Conservation (phyloP, 2,888 invertebrate genomes). For the Bugulina stolonifera region DNA sequence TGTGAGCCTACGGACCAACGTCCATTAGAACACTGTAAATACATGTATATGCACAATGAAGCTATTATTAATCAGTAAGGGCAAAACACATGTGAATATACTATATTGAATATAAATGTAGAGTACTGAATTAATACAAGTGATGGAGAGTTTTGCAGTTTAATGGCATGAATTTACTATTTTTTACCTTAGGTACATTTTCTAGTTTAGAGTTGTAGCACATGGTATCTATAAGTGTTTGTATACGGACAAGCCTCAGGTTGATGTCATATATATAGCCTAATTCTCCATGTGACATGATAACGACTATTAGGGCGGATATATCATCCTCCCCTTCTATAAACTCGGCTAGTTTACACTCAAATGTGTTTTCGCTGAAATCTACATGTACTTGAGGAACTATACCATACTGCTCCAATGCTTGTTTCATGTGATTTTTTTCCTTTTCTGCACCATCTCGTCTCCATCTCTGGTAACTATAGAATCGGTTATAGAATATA, state of each 20-base stretch:
- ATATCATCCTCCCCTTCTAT: neutral
- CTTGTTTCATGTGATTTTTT: neutral
- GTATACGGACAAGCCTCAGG: neutral
- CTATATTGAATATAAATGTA: too few species aligned
- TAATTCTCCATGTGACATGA: neutral
- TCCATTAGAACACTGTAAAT: too few species aligned
- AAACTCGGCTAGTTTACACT: neutral
- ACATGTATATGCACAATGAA: too few species aligned
- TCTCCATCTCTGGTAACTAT: neutral
- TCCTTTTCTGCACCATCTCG: slow-evolving; percentile 5
- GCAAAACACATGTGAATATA: too few species aligned
- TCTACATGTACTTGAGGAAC: neutral
- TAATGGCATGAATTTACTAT: too few species aligned
- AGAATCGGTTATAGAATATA: slow-evolving; percentile 7
- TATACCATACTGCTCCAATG: neutral
- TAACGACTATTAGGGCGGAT: neutral
- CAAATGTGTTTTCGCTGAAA: neutral
- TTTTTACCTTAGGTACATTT: slow-evolving; percentile 2
- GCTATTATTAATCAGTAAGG: too few species aligned
- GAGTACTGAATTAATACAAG: too few species aligned
- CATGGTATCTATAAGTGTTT: neutral
- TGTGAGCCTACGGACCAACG: too few species aligned
- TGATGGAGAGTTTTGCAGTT: too few species aligned
- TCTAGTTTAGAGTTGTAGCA: neutral
- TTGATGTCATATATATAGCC: neutral